A percentile compares a stretch with the other conserved stretches of the same genome.
These are phyloP conservation scores for Zonotrichia albicollis DNA, from an alignment of 2,797 vertebrate species.

Conservation along the genomic window DNA sequence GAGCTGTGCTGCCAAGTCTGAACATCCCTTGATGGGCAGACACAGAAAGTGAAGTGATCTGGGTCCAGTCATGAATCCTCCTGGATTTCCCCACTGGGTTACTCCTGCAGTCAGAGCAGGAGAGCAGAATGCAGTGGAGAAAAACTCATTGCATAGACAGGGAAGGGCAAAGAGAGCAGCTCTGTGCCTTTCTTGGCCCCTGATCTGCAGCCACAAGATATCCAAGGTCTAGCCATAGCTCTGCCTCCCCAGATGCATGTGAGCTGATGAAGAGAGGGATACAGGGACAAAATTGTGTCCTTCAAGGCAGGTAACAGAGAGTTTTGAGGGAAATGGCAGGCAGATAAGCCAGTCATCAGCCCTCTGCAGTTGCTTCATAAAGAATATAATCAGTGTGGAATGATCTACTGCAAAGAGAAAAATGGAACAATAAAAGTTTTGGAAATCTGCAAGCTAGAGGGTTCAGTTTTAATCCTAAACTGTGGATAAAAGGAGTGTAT, in stretches of 20 bases:
- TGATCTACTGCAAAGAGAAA: neutral
- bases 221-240: neutral
- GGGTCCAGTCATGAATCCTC: neutral
- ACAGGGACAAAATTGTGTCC: neutral
- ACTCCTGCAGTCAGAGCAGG: neutral
- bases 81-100: neutral
- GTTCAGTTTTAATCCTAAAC: neutral
- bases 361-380: neutral
- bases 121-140: neutral
- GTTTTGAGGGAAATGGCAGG: neutral
- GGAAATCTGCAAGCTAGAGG: neutral
- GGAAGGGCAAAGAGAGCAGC: neutral
- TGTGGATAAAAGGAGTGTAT: neutral
- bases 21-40: neutral
- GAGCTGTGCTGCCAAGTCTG: neutral
- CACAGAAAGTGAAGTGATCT: neutral
- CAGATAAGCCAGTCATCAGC: neutral
- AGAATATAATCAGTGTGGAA: neutral
- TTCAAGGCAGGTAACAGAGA: neutral
- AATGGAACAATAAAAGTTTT: neutral
- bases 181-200: neutral
- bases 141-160: neutral
- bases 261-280: neutral
- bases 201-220: neutral
- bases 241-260: neutral